phyloP scores from a whole-genome alignment of 2,113 vertebrate genomes.

The Cynopterus brachyotis region DNA sequence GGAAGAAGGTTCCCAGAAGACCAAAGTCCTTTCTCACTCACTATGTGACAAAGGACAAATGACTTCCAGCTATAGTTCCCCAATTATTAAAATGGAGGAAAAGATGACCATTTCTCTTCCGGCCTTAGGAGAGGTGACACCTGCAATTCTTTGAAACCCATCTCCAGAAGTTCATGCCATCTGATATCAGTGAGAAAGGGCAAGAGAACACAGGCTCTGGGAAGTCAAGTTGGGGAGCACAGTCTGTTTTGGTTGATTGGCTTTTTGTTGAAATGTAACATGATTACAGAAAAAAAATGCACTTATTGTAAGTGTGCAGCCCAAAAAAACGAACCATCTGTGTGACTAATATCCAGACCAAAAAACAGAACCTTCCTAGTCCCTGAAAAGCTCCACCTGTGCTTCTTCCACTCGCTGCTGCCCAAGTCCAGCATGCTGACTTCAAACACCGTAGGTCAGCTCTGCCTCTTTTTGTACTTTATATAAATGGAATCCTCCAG shows the following conservation, averaged over 20 bases:
- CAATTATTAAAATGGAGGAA: not conserved
- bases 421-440: not conserved
- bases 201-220: not conserved
- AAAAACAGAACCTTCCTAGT: not conserved
- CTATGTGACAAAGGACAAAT: not conserved
- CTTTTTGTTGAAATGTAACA: not conserved
- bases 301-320: not conserved
- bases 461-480: not conserved
- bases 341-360: not conserved
- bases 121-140: not conserved
- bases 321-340: not conserved
- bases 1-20: not conserved
- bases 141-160: not conserved
- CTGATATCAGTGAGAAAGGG: not conserved
- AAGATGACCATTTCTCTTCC: not conserved
- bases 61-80: not conserved
- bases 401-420: not conserved
- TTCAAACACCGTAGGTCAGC: not conserved
- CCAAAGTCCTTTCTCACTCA: not conserved
- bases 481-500: not conserved
- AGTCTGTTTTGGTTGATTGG: not conserved
- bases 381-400: rapidly evolving
- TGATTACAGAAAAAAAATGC: not conserved
- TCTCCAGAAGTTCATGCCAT: not conserved
- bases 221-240: not conserved